These are phyloP conservation scores for Oryzias woworae DNA, from an alignment of 2,113 vertebrate species.

Conservation along the genomic window DNA sequence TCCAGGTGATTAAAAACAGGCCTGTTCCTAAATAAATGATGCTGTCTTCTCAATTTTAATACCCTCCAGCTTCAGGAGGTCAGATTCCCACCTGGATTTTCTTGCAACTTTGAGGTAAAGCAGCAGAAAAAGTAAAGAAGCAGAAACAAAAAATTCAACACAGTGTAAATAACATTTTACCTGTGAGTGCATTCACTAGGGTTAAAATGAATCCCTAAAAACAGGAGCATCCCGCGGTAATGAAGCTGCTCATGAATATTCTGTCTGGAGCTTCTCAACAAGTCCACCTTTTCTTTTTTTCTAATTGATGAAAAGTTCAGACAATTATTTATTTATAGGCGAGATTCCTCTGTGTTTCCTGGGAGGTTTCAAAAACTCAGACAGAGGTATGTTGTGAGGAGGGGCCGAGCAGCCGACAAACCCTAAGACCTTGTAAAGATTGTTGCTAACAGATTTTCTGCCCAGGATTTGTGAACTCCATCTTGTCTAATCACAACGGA, in stretches of 20 bases:
- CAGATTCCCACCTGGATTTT: constrained; percentile 36
- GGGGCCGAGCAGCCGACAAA: constrained; percentile 43
- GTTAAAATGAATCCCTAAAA: constrained; percentile 57
- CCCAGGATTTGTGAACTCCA: constrained; percentile 74
- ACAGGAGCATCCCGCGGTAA: constrained; percentile 55
- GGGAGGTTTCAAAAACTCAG: constrained; percentile 26
- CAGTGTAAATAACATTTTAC: constrained; percentile 52
- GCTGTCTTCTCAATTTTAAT: constrained; percentile 2
- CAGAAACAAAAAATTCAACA: constrained; percentile 21
- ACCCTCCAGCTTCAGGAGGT: constrained; percentile 46
- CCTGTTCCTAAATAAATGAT: constrained; percentile 59
- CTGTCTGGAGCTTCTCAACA: constrained; percentile 36
- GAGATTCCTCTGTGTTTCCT: constrained; percentile 33
- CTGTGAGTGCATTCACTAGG: constrained; percentile 37
- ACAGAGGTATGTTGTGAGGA: constrained; percentile 28
- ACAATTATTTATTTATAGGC: constrained; percentile 75
- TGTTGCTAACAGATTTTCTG: constrained; percentile 74
- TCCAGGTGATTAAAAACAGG: constrained; percentile 57
- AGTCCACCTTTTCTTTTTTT: constrained; percentile 62
- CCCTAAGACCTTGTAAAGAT: constrained; percentile 79
- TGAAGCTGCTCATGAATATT: constrained; percentile 67
- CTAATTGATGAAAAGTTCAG: constrained; percentile 74
- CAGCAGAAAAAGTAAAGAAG: constrained; percentile 29
- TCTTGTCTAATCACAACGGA: constrained; percentile 80
- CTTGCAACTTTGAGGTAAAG: constrained; percentile 44